Evolutionary conservation across 2,113 vertebrate species (phyloP), one percentile per base, ranked within the genome.

Genomic region (Sinosuthora webbiana): DNA sequence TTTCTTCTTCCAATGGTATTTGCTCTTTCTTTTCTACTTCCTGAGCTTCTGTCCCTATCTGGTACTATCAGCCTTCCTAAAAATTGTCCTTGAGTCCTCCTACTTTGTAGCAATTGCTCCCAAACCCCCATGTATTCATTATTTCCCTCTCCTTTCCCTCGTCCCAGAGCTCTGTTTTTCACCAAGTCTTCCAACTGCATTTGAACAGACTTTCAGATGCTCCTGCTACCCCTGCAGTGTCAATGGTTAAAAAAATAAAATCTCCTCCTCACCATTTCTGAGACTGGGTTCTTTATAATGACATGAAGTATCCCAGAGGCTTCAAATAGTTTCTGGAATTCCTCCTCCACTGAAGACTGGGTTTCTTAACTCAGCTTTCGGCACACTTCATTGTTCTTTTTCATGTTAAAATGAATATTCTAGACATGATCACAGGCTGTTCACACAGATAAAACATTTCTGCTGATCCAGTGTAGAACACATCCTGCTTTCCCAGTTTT

Each of bases 101-200:
- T n/a, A 11, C 42, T 55, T 71, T 11, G 55, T 3, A 67, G 39
- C 12, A 64, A 35, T 53, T 2, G 0, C 31, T 75, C 25, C n/a
- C 13, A 87, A 15, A 3, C 7, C 8, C 57, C 35, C 12, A 44
- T 0, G 0, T 45, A 7, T 41, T 67, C 13, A 23, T 21, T 49
- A 12, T 30, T 75, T 77, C 14, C 71, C 16, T 65, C 30, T 63
- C 6, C 6, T 89, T 45, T 65, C 28, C 15, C 6, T 27, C 6
- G 5, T 75, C 15, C 15, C 59, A 74, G 64, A 77, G 6, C 9
- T 71, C 71, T 76, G 6, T 47, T 83, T 87, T 56, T 62, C 30
- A 74, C 7, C 30, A 44, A 6, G 7, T n/a, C 60, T 95, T 84
- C 33, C 24, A n/a, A 37, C 16, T 67, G 37, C 6, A 15, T 91